Evolutionary conservation across 2,888 invertebrate species (phyloP), one percentile per base, ranked within the genome.

Genomic region (Hirudinaria manillensis): DNA sequence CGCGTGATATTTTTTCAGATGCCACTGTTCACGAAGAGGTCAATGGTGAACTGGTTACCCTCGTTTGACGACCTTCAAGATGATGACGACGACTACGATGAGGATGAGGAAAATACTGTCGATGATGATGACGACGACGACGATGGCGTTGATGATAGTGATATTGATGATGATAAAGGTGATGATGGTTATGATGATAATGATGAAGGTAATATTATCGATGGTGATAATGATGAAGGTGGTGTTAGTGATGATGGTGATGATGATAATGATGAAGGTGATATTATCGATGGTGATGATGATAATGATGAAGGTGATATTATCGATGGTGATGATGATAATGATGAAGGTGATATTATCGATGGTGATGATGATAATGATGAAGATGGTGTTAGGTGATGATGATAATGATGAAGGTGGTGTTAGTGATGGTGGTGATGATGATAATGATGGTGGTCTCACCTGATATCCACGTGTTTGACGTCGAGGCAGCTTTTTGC

Each of bases 201-300:
- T 53, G 19, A 53, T 53, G 19, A 53, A 16, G 53, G 19, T 53
- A 53, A 53, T 53, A 53, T 16, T 53, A 53, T 16, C 19, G 45
- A 45, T 7, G 45, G 16, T 45, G 45, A 45, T 10, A 10, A 38
- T 38, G 38, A 38, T 10, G 45, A 16, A n/a, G 45, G 3, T 45
- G n/a, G n/a, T n/a, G n/a, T n/a, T n/a, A n/a, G n/a, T 45, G 10
- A 45, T 45, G 45, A 1, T 45, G 45, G 16, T 7, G 45, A 45
- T 7, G 45, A 45, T 45, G 45, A 45, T 10, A 10, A 38, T 38
- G 38, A 38, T 10, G 45, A 16, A n/a, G 45, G 3, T 45, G n/a
- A n/a, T n/a, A n/a, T n/a, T n/a, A n/a, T n/a, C n/a, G 29, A 16
- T 61, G 61, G 29, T 61, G 3, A 61, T 61, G 61, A 61, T 61